phyloP scores from a whole-genome alignment of 1,140 invertebrate species.

The Euglossa dilemma region DNA sequence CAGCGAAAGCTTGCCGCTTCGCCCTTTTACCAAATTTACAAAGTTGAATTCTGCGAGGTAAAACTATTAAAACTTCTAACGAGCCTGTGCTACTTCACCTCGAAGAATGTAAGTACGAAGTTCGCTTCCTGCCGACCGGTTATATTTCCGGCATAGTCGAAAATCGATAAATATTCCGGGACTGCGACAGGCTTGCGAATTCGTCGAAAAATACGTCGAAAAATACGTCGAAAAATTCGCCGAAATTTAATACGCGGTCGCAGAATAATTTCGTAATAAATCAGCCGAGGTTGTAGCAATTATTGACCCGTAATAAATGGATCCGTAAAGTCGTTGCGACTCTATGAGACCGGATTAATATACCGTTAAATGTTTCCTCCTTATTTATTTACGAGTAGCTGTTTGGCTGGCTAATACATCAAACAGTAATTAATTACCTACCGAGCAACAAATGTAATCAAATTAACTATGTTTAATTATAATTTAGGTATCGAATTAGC shows the following conservation, averaged over 20 bases:
- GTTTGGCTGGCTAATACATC: constrained; percentile 2
- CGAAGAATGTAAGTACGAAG: not conserved
- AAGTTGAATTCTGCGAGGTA: not conserved
- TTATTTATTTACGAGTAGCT: constrained; percentile 2
- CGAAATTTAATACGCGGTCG: not conserved
- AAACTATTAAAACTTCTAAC: not conserved
- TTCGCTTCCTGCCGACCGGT: not conserved
- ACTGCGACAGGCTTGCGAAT: not conserved
- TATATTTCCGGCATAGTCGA: not conserved
- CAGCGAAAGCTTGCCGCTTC: not conserved
- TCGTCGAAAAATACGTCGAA: not conserved
- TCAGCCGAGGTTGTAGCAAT: not conserved
- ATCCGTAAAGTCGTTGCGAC: not conserved
- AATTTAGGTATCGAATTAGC: not conserved
- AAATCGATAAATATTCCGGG: not conserved
- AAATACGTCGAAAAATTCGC: not conserved
- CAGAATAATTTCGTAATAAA: not conserved
- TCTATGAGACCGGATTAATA: not conserved
- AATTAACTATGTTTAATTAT: constrained; percentile 13
- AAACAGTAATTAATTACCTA: constrained; percentile 19
- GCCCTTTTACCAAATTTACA: not conserved
- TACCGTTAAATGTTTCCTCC: not conserved
- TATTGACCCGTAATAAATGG: too few species aligned
- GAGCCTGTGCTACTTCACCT: not conserved
- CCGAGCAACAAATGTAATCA: not conserved